Evolutionary conservation across 2,113 vertebrate genomes (phyloP), one percentile per base, ranked within the genome.

Genomic region (Poeciliopsis turrubarensis): DNA sequence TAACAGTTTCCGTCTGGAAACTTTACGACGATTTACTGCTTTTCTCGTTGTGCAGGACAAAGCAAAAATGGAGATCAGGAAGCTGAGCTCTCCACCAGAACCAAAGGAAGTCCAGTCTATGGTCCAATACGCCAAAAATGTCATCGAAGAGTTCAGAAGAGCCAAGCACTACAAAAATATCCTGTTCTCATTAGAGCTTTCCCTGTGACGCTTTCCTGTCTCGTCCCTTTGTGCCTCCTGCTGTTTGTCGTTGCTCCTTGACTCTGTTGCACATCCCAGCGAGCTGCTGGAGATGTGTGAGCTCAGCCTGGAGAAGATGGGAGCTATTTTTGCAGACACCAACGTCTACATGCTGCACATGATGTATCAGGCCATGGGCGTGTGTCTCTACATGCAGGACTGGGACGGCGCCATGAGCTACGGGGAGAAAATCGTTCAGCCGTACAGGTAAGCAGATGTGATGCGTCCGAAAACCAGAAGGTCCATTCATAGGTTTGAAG

Each of bases 101-200:
- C 89, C 94, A 10, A 94, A 96, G 86, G 87, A 91, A 0, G 79
- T 99, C 54, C 80, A 80, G 39, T 92, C 96, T 83, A 98, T 97
- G 96, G 93, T 99, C 88, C 86, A 54, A 81, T 99, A 99, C 0
- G 96, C 97, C 34, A 96, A 94, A 87, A 97, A 96, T 2, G 94
- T 99, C 89, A 98, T 99, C 0, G 97, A 99, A 90, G 97, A 99
- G 85, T 99, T 99, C 95, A 95, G 98, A 66, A 93, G 95, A 91
- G 98, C 97, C 68, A 99, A 99, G 86, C 98, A 98, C 91, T 98
- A 98, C 92, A 99, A 99, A 92, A 97, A 98, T 99, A 99, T 98
- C 98, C 97, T 99, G 14, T 96, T 66, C 60, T 39, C 17, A 57
- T 70, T 65, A 70, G 14, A 61, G 32, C 13, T 2, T 68, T 1